Evolutionary conservation across 2,113 vertebrate genomes (phyloP), one percentile per base, ranked within the genome.

Genomic region (Corythornis madagascariensis): DNA sequence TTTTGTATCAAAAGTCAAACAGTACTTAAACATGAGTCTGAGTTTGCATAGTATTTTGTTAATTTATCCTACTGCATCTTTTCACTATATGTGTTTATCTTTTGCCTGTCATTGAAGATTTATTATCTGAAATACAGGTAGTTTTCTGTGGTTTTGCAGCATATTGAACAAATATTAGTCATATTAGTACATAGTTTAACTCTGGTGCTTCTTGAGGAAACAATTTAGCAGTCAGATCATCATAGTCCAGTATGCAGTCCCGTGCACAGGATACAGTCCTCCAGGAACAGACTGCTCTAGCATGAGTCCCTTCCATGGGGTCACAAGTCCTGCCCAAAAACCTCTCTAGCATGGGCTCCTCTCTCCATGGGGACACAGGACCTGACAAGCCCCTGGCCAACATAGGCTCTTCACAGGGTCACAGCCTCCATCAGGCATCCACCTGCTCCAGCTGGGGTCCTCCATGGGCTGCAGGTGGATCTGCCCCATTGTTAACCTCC

Each of bases 381-480:
- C 17, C 29, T 79, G 47, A 14, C 42, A 38, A 61, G 13, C 56
- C 4, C 21, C 11, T 86, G 55, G 56, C 42, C 52, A 56, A 29
- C 29, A 3, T 0, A 0, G 28, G n/a, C 10, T 59, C 29, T 28
- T 28, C 20, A 11, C 0, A 6, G 16, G 28, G 2, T 53, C 64
- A 65, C 64, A 76, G 20, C 38, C 15, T 71, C 38, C 57, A 65
- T 33, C 3, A 2, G 33, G 21, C 21, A 69, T 31, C 24, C 29
- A 8, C 11, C 19, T 85, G 28, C n/a, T 47, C 24, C 1, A 1
- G 3, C 6, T 33, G 59, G 59, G 59, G 22, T 61, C 22, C 59
- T 38, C 59, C 35, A 35, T 6, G 9, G 16, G 17, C 35, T 40
- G 38, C 35, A 42, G 48, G 61, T 69, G 33, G 22, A 63, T 63